These are phyloP conservation scores for Chironomus tepperi DNA, from an alignment of 1,140 invertebrate species.

Conservation along the genomic window DNA sequence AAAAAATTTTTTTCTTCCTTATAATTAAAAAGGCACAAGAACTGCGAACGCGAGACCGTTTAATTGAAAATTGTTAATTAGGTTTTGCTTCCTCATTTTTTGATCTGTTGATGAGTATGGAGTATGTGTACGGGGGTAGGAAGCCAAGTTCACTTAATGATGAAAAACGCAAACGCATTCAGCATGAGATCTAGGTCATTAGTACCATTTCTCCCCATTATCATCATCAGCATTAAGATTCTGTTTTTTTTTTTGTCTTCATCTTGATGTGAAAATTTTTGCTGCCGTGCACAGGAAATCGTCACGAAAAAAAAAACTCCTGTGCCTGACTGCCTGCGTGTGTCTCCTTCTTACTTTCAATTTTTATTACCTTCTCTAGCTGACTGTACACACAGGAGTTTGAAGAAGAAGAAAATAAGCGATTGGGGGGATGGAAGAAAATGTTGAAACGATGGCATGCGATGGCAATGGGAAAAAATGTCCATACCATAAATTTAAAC, in stretches of 20 bases:
- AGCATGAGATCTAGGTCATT: conserved; percentile 6
- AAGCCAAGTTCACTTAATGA: background rate
- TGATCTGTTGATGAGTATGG: too few relatives aligned
- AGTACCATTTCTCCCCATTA: background rate
- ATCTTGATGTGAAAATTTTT: too few relatives aligned
- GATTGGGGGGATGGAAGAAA: too few relatives aligned
- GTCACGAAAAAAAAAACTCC: background rate
- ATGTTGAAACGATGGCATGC: background rate
- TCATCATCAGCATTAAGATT: too few relatives aligned
- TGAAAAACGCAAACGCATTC: background rate
- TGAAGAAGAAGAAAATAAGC: too few relatives aligned
- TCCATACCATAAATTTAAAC: conserved; percentile 24
- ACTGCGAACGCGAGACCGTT: background rate
- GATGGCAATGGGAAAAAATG: background rate
- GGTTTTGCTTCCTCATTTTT: too few relatives aligned
- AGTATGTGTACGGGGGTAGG: too few relatives aligned
- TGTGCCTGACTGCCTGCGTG: too few relatives aligned
- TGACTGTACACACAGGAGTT: too few relatives aligned
- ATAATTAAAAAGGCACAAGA: background rate
- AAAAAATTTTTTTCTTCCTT: background rate
- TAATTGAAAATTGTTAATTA: conserved; percentile 15
- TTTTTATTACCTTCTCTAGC: too few relatives aligned
- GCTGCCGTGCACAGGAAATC: background rate
- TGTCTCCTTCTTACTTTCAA: too few relatives aligned
- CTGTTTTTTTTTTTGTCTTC: too few relatives aligned